phyloP scores from a whole-genome alignment of 2,888 invertebrate genomes.

The Quadriops clusia region DNA sequence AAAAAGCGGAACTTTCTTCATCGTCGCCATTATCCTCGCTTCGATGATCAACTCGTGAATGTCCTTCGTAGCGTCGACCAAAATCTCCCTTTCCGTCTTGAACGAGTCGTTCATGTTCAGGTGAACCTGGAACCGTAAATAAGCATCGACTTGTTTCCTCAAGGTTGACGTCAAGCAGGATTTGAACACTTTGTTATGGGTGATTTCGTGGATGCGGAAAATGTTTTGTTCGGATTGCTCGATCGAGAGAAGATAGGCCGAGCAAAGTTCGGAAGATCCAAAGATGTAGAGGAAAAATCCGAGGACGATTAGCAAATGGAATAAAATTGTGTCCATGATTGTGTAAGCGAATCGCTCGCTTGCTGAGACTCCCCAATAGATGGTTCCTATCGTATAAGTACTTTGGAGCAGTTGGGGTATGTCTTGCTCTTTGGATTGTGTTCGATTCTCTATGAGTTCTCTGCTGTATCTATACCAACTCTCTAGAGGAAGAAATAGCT shows the following conservation, averaged over 20 bases:
- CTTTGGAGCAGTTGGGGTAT: too few species aligned
- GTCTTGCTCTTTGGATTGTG: too few species aligned
- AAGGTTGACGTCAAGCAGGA: background rate
- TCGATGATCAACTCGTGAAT: slow-evolving; percentile 11
- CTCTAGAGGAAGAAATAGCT: too few species aligned
- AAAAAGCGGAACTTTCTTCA: slow-evolving; percentile 12
- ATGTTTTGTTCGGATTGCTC: slow-evolving; percentile 5
- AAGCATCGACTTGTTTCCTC: background rate
- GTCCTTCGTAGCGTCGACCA: slow-evolving; percentile 10
- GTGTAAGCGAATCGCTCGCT: slow-evolving; percentile 6
- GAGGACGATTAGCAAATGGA: slow-evolving; percentile 3
- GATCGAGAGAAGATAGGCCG: slow-evolving; percentile 6
- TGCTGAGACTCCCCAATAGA: too few species aligned
- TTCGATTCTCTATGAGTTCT: too few species aligned
- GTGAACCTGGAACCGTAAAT: too few species aligned
- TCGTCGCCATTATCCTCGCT: slow-evolving; percentile 10
- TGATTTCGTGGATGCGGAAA: slow-evolving; percentile 8
- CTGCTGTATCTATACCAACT: too few species aligned
- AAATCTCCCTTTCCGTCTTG: slow-evolving; percentile 10
- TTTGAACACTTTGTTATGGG: slow-evolving; percentile 9
- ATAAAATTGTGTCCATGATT: slow-evolving; percentile 3
- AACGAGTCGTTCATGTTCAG: too few species aligned
- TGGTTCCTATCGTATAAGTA: too few species aligned
- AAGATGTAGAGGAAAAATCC: slow-evolving; percentile 10
- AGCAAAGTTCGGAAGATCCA: slow-evolving; percentile 9